These are phyloP conservation scores for Lasioglossum oenotherae DNA, from an alignment of 2,888 invertebrate genomes.

Conservation along the genomic window DNA sequence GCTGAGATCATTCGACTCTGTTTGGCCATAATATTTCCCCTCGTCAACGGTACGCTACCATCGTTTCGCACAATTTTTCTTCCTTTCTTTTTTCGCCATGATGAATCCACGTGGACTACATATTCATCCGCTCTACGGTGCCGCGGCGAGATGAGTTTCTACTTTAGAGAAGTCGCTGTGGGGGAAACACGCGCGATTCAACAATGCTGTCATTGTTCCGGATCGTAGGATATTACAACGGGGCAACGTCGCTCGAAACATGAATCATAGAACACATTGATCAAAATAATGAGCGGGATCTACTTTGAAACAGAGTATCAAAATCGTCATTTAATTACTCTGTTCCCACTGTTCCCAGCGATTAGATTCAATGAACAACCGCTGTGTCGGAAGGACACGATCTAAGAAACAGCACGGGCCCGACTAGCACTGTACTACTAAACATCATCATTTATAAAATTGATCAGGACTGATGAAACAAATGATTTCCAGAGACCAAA, in stretches of 20 bases:
- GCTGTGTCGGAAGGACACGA: too few species aligned
- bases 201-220: conserved; percentile 23
- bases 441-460: too few species aligned
- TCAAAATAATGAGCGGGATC: neutral
- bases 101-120: neutral
- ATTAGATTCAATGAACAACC: too few species aligned
- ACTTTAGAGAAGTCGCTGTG: conserved; percentile 10
- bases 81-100: neutral
- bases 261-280: neutral
- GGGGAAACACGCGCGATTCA: neutral
- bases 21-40: conserved; percentile 52
- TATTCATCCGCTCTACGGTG: neutral
- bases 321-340: too few species aligned
- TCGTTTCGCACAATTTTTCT: neutral
- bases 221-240: neutral
- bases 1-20: conserved; percentile 69
- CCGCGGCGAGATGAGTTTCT: conserved; percentile 14
- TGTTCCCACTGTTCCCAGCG: too few species aligned
- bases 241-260: neutral
- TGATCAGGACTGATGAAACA: too few species aligned
- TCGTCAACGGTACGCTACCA: conserved; percentile 19
- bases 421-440: too few species aligned
- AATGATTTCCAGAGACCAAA: too few species aligned
- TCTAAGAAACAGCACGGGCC: too few species aligned
- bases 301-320: too few species aligned